Evolutionary conservation across 2,797 vertebrate genomes (phyloP).

Genomic region (Apodemus agrarius): DNA sequence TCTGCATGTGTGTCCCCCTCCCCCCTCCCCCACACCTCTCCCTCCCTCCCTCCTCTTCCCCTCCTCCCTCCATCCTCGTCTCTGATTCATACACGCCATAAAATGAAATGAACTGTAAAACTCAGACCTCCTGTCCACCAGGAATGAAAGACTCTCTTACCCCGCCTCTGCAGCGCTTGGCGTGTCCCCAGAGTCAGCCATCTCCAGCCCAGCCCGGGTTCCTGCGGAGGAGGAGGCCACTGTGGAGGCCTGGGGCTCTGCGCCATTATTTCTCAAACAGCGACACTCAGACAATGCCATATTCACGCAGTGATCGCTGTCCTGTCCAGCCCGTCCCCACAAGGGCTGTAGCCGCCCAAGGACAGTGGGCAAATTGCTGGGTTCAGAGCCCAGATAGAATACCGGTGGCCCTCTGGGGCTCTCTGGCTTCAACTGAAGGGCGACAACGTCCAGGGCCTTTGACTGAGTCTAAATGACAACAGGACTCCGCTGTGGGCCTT

Average conservation of each 20-base stretch:
- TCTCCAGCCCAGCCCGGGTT: neutral
- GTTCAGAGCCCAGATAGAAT: neutral
- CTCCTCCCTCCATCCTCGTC: neutral
- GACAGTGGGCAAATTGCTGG: neutral
- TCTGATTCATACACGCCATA: neutral
- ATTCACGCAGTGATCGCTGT: accelerated
- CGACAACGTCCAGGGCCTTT: neutral
- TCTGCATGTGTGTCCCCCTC: neutral
- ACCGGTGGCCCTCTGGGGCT: neutral
- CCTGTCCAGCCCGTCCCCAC: neutral
- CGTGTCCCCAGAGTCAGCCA: neutral
- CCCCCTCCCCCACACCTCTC: no score
- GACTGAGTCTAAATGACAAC: neutral
- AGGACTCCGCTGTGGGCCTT: neutral
- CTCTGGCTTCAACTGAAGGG: neutral
- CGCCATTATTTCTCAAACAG: neutral
- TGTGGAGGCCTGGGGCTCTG: neutral
- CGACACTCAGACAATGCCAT: neutral
- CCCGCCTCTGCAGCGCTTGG: neutral
- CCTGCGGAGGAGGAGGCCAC: neutral
- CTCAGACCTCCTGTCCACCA: neutral
- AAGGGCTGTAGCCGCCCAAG: neutral
- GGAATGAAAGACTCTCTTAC: neutral
- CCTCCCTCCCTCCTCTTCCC: no score
- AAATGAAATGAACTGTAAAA: slow-evolving; percentile 40